Evolutionary conservation across 2,113 vertebrate genomes (phyloP), one percentile per base, ranked within the genome.

Genomic region (Hylia prasina): DNA sequence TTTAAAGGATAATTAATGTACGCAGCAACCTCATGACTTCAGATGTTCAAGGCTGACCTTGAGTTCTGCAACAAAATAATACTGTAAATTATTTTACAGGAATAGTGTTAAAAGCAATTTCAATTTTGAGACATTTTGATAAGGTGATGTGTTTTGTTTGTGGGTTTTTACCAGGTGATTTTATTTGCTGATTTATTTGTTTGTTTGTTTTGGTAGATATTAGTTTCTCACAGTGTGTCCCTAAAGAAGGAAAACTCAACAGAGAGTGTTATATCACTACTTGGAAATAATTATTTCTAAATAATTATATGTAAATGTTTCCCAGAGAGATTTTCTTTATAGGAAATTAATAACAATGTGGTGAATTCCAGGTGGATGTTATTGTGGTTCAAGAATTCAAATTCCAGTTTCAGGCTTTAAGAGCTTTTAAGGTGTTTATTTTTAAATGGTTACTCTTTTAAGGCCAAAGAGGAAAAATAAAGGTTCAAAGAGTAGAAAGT

Each of bases 1-100:
- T 96, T 82, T 87, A 69, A 60, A 82, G 23, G 5, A 23, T 19
- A 82, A 73, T 90, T 96, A 90, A 90, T 66, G 31, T 70, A 75
- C 6, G 4, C 39, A 88, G n/a, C 30, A 85, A 61, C 33, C 9
- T 45, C 23, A 13, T 28, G 16, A 50, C 51, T 89, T 50, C 22
- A 90, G 25, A 40, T 83, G 35, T 20, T 94, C 37, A 53, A 89
- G 70, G 42, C 11, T 68, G 71, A n/a, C 48, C 37, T 68, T 77
- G 94, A 93, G 73, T 87, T 58, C 47, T 20, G 30, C 39, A 76
- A 94, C 40, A 94, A 96, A 97, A 90, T 64, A 78, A 85, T 63
- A 13, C 7, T 77, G 4, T 45, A 28, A 90, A n/a, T 79, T 76
- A 5, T 33, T 82, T 89, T 68, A 21, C 11, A 37, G 30, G 24